A percentile compares a stretch with the other conserved stretches of the same genome.
Evolutionary conservation across 2,113 vertebrate species (phyloP).

Genomic region (Thunnus maccoyii): DNA sequence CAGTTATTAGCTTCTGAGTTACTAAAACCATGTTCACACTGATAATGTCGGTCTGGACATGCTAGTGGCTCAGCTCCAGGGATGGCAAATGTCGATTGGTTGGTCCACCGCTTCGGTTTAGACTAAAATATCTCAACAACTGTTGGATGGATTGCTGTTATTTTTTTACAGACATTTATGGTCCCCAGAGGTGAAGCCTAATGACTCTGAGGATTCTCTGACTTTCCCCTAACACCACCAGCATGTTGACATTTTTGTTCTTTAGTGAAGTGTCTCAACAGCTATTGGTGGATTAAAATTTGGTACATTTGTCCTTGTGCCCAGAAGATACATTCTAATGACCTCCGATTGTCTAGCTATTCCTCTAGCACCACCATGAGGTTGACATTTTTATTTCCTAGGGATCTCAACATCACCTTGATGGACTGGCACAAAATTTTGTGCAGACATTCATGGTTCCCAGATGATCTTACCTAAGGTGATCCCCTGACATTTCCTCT

Average conservation of each 20-base stretch:
- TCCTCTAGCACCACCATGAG: background rate
- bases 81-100: background rate
- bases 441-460: too few relatives aligned
- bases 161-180: background rate
- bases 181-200: background rate
- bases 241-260: background rate
- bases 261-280: background rate
- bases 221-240: background rate
- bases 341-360: too few relatives aligned
- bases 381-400: background rate
- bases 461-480: too few relatives aligned
- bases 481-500: too few relatives aligned
- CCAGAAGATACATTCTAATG: too few relatives aligned
- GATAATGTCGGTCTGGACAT: background rate
- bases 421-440: background rate
- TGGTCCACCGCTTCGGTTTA: background rate
- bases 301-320: too few relatives aligned
- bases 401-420: background rate
- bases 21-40: constrained; percentile 12
- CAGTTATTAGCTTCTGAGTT: constrained; percentile 14
- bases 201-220: background rate
- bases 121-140: background rate
- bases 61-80: background rate
- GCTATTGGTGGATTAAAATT: background rate
- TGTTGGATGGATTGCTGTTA: background rate